Evolutionary conservation across 1,140 invertebrate genomes (phyloP), one percentile per base, ranked within the genome.

Genomic region (Ladona fulva): DNA sequence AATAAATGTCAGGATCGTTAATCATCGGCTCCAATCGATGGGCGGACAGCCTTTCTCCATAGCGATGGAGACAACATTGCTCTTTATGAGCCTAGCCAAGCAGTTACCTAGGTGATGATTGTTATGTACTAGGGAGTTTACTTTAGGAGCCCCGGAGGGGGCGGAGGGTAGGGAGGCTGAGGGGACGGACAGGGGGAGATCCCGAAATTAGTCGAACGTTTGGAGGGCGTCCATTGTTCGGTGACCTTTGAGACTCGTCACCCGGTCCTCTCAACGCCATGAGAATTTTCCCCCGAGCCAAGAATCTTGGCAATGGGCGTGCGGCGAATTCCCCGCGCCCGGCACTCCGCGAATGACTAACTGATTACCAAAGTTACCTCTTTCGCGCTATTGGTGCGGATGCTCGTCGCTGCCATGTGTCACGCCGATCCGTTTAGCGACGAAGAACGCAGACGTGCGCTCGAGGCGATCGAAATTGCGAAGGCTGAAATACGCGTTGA

Each of bases 331-430:
- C 52, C 52, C 52, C 52, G 52, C 52, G 52, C 52, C 52, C 19
- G 44, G 44, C 44, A 19, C 10, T 22, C 12, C 52, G 52, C 52
- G 52, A 66, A 12, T 66, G 52, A 66, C 52, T 66, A 66, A 66
- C 16, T 16, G 52, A 66, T 66, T 66, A 66, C 52, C 52, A 66
- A 66, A 66, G 52, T 22, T 22, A 66, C 52, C 81, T 76, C 80
- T 81, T 81, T 37, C 79, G 80, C 83, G 81, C 81, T 83, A 81
- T 82, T n/a, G n/a, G n/a, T n/a, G n/a, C 81, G 83, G 84, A 84
- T 83, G 84, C 83, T 82, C 76, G 76, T 78, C 77, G 66, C 76
- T 78, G 76, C 79, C 81, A 82, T 82, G 79, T 79, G 80, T 74
- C 79, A 76, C 79, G 80, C 77, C 78, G 77, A 80, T 81, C 59